Conservation (phyloP, 2,888 invertebrate genomes). For the Plagodis pulveraria region DNA sequence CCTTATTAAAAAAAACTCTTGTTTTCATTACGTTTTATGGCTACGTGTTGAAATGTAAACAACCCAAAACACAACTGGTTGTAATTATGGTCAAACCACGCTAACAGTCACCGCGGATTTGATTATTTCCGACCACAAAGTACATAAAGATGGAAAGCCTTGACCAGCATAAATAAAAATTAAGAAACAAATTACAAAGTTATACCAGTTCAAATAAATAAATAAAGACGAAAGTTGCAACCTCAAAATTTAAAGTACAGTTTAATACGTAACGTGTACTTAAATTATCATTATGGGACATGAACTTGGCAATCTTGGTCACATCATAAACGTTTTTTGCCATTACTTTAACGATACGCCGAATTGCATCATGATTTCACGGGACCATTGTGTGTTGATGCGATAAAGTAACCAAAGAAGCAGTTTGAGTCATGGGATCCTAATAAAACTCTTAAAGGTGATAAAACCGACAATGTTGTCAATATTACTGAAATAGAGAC, state of each 20-base stretch:
- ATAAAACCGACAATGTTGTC: slow-evolving; percentile 18
- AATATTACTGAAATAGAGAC: slow-evolving; percentile 28
- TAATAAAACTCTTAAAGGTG: slow-evolving; percentile 12
- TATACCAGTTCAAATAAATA: slow-evolving; percentile 2
- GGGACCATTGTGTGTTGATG: slow-evolving; percentile 35
- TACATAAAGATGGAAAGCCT: no score
- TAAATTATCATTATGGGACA: slow-evolving; percentile 18
- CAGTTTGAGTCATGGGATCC: neutral
- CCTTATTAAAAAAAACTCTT: no score
- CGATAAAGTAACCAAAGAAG: slow-evolving; percentile 1
- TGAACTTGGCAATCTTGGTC: slow-evolving; percentile 14
- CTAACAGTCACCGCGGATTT: no score
- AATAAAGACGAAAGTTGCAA: neutral
- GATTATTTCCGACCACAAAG: no score
- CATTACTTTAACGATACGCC: slow-evolving; percentile 25
- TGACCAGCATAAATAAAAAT: no score
- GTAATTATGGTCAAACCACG: no score
- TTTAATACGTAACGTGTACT: slow-evolving; percentile 15
- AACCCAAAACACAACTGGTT: no score
- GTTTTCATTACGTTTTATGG: no score
- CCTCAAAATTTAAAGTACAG: slow-evolving; percentile 7
- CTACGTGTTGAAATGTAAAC: no score
- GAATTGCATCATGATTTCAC: slow-evolving; percentile 33
- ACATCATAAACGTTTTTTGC: slow-evolving; percentile 20
- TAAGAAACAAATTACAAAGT: neutral